A percentile compares a stretch with the other conserved stretches of the same genome.
These are phyloP conservation scores for Amia ocellicauda DNA, from an alignment of 2,113 vertebrate genomes.

Conservation along the genomic window DNA sequence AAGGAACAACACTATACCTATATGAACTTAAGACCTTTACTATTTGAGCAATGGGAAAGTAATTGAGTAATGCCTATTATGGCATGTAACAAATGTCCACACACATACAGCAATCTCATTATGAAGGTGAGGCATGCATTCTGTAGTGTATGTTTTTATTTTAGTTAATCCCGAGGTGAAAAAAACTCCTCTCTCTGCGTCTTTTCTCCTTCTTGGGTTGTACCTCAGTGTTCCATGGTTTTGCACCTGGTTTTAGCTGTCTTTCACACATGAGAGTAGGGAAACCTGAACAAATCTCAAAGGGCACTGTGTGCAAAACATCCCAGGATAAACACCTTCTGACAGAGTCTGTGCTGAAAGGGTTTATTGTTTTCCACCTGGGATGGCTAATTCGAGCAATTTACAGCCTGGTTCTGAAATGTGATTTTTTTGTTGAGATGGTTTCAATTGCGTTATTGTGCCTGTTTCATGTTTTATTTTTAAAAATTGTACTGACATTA, in stretches of 20 bases:
- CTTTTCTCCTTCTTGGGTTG: neutral
- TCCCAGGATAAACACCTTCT: constrained; percentile 34
- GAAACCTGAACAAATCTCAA: constrained; percentile 25
- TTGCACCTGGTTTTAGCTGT: constrained; percentile 63
- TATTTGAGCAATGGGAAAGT: too few relatives aligned
- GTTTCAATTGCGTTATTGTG: too few relatives aligned
- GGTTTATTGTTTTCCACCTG: constrained; percentile 37
- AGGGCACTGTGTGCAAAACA: constrained; percentile 9
- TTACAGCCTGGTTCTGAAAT: constrained; percentile 2
- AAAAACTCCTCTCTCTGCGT: neutral
- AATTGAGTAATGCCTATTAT: too few relatives aligned
- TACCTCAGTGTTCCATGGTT: constrained; percentile 40
- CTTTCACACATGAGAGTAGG: constrained; percentile 63
- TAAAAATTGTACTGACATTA: too few relatives aligned
- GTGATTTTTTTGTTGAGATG: too few relatives aligned
- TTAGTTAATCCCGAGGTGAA: too few relatives aligned
- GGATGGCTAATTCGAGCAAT: constrained; percentile 23
- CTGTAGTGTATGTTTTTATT: neutral
- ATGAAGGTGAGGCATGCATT: too few relatives aligned
- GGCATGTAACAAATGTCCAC: too few relatives aligned
- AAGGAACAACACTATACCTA: too few relatives aligned
- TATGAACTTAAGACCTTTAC: too few relatives aligned
- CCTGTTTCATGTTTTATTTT: too few relatives aligned
- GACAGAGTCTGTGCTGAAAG: neutral
- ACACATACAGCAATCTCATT: too few relatives aligned